A percentile compares a stretch with the other conserved stretches of the same genome.
Conservation (phyloP, 2,113 vertebrate species). For the Oostethus manadensis region DNA sequence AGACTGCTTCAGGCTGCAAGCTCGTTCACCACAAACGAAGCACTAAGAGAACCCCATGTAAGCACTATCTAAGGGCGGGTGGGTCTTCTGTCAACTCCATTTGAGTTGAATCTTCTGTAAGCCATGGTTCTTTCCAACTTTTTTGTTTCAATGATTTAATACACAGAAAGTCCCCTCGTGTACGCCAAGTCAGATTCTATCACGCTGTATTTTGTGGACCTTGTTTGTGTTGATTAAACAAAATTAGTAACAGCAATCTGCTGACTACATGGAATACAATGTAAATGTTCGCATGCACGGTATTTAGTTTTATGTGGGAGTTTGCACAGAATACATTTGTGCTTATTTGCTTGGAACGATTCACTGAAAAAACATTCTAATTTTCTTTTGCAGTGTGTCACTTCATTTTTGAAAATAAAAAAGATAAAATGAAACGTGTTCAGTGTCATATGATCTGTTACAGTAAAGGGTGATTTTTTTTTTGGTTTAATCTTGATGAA, state of each 20-base stretch:
- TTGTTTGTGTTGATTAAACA: not conserved
- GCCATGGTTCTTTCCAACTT: slow-evolving; percentile 2
- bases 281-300: no score
- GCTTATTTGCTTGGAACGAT: not conserved
- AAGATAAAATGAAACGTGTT: no score
- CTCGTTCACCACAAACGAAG: slow-evolving; percentile 11
- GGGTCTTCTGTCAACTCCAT: not conserved
- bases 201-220: not conserved
- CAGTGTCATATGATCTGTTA: no score
- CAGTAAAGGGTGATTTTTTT: no score
- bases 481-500: no score
- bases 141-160: not conserved
- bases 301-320: not conserved
- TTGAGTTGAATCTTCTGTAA: not conserved
- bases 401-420: no score
- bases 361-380: no score
- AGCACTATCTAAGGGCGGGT: no score
- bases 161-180: not conserved
- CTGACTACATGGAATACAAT: not conserved
- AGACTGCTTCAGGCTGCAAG: slow-evolving; percentile 36
- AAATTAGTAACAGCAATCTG: not conserved
- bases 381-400: no score
- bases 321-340: not conserved
- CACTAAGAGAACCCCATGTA: slow-evolving; percentile 23
- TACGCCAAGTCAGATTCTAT: not conserved